Conservation (phyloP, 2,888 invertebrate genomes). For the Sisyra terminalis region DNA sequence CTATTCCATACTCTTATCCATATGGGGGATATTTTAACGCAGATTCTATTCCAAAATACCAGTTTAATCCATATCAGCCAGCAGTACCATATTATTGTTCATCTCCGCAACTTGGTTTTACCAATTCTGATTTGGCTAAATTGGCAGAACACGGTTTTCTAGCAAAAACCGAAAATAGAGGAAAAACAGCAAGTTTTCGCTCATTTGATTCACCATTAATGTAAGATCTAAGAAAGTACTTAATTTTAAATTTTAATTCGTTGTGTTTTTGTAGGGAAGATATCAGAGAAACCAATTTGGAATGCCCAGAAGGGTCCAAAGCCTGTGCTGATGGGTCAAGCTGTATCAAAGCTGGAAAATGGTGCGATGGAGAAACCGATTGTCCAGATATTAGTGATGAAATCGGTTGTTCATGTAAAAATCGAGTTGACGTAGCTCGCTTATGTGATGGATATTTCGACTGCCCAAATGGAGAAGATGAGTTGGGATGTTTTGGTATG, state of each 20-base stretch:
- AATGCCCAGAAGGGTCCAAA: slow-evolving; percentile 20
- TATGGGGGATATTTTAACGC: not conserved
- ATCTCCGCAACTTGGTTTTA: too few species aligned
- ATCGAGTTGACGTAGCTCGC: slow-evolving; percentile 44
- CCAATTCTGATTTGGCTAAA: too few species aligned
- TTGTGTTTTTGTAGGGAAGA: slow-evolving; percentile 14
- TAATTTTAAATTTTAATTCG: not conserved
- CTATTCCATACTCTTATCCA: not conserved
- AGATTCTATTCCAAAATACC: too few species aligned
- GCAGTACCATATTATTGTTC: too few species aligned
- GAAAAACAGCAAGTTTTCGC: too few species aligned
- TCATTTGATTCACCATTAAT: too few species aligned
- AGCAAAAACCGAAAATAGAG: too few species aligned
- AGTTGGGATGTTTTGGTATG: slow-evolving; percentile 64
- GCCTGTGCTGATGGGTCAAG: slow-evolving; percentile 23
- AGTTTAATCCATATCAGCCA: too few species aligned
- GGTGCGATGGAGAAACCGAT: slow-evolving; percentile 59
- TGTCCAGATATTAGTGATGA: slow-evolving; percentile 71
- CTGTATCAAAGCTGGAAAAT: slow-evolving; percentile 37
- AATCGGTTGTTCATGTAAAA: slow-evolving; percentile 49
- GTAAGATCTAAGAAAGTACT: too few species aligned
- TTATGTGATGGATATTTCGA: slow-evolving; percentile 70
- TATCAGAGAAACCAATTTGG: slow-evolving; percentile 15
- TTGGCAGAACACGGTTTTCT: too few species aligned
- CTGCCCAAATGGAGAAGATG: slow-evolving; percentile 69